phyloP scores from a whole-genome alignment of 2,113 vertebrate genomes.

The Scytalopus superciliaris region DNA sequence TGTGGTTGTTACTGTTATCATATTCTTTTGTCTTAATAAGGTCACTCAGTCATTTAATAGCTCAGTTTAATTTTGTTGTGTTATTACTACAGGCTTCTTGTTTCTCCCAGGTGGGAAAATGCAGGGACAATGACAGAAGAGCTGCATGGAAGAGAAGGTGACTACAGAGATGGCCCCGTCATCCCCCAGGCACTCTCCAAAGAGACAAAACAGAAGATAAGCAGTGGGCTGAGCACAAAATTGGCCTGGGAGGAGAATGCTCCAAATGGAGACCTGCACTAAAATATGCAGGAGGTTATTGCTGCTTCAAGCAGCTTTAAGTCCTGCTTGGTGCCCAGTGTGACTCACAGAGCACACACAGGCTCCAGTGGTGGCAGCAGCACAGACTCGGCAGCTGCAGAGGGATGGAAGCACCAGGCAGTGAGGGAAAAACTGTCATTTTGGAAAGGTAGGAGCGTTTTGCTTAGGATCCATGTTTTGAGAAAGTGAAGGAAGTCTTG shows the following conservation, averaged over 20 bases:
- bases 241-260: neutral
- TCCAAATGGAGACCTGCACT: neutral
- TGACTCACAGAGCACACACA: neutral
- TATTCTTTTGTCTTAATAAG: neutral
- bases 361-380: neutral
- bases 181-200: neutral
- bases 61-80: neutral
- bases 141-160: neutral
- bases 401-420: neutral
- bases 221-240: neutral
- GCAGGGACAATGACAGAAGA: neutral
- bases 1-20: neutral
- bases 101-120: neutral
- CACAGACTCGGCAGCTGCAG: fast-evolving
- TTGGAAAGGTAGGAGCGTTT: neutral
- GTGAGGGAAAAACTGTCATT: neutral
- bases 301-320: neutral
- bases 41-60: neutral
- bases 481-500: neutral
- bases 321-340: neutral
- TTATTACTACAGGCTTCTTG: neutral
- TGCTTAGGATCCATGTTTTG: neutral
- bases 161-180: neutral
- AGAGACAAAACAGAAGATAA: neutral
- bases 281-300: neutral